Conservation (phyloP, 1,140 invertebrate species). For the Drosophila bifasciata region DNA sequence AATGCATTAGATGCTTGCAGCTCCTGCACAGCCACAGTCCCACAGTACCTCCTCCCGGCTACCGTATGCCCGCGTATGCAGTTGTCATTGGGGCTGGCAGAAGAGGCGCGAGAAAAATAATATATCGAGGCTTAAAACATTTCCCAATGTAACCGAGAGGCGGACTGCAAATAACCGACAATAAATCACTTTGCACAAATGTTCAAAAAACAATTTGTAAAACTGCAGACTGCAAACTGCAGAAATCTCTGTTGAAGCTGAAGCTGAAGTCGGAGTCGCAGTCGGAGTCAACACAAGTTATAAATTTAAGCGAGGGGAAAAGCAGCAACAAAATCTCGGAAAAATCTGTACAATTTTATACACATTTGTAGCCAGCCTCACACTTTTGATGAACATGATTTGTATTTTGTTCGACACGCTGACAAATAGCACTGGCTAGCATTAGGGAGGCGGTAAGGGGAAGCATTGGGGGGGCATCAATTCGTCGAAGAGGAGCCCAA, state of each 20-base stretch:
- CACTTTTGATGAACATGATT: conserved; percentile 70
- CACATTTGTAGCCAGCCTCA: conserved; percentile 60
- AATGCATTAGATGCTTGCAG: conserved; percentile 66
- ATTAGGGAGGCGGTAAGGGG: neutral
- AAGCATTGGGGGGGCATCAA: conserved; percentile 3
- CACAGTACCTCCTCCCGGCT: conserved; percentile 38
- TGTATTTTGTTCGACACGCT: conserved; percentile 52
- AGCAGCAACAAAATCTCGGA: conserved; percentile 5
- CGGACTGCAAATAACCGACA: conserved; percentile 66
- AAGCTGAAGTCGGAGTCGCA: conserved; percentile 40
- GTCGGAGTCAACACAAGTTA: conserved; percentile 63
- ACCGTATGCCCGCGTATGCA: conserved; percentile 35
- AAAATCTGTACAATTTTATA: conserved; percentile 6
- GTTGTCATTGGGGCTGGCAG: conserved; percentile 19
- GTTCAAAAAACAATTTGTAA: conserved; percentile 62
- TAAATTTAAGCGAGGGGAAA: conserved; percentile 47
- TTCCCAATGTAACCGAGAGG: conserved; percentile 67
- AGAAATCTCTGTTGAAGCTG: conserved; percentile 37
- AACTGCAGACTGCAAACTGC: conserved; percentile 50
- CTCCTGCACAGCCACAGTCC: conserved; percentile 5
- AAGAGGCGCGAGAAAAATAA: conserved; percentile 40
- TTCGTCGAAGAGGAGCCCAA: conserved; percentile 1
- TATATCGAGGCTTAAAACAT: conserved; percentile 48
- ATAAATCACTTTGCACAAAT: conserved; percentile 78
- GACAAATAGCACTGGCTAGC: conserved; percentile 34